Base-by-base conservation (phyloP, 2,797 vertebrate species). In the Acanthurus leucopareius region DNA sequence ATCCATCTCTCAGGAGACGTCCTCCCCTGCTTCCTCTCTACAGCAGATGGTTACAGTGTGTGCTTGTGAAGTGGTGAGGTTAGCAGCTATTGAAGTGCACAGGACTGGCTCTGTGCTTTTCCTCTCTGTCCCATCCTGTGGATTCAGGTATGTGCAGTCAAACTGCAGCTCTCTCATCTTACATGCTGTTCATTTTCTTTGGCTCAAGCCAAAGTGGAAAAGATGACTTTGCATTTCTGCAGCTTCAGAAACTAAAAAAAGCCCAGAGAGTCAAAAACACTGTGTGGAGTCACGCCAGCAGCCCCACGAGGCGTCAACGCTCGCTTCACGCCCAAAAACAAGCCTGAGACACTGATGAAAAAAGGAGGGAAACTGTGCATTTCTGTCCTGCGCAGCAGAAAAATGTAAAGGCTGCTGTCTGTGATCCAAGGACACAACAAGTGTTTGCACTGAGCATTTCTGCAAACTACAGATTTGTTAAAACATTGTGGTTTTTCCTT, bases 171-270 rank as follows among this genome's bases (percentile, higher is more conserved):
- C 28, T 32, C 19, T 44, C 20, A 47, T 48, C 49, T 13, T 3
- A 28, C 67, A 45, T 10, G 62, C 53, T 57, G n/a, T 1, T 45
- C 1, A 7, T 78, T 75, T 25, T 35, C 11, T 84, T 77, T 74
- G 79, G 75, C 78, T 76, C 19, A 0, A 16, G 9, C 20, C 40
- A 15, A 32, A 59, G 51, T 74, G 82, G 87, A 86, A 89, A 76
- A 42, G 85, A 69, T 77, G 87, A 89, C 87, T 79, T 63, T 75
- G 87, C 84, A 69, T 57, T 72, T 88, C 58, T 60, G 60, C 1
- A 2, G 45, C 66, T 77, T 82, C 58, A 66, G 38, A 38, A 38
- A 38, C 38, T 38, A 38, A 38, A 38, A 69, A 69, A 10, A 25
- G 22, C 19, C 57, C 19, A 11, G 56, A 77, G 69, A 47, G 60